These are phyloP conservation scores for Busseola fusca DNA, from an alignment of 2,888 invertebrate species.

Conservation along the genomic window DNA sequence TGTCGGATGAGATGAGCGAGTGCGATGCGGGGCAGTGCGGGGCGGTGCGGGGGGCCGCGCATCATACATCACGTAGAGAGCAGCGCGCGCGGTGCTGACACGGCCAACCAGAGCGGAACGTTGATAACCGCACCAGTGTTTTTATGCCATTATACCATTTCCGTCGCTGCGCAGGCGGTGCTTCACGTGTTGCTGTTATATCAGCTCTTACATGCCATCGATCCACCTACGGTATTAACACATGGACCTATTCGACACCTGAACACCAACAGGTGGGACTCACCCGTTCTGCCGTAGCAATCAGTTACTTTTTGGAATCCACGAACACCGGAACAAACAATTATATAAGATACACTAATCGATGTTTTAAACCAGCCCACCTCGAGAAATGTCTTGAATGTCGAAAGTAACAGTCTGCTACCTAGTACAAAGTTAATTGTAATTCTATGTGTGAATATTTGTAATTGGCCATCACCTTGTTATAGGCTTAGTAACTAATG, in stretches of 20 bases:
- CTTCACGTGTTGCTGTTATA: conserved; percentile 50
- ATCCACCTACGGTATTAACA: background rate
- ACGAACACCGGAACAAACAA: background rate
- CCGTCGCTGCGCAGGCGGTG: conserved; percentile 46
- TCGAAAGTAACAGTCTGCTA: no score
- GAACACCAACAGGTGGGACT: background rate
- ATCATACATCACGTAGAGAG: conserved; percentile 61
- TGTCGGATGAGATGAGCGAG: conserved; percentile 48
- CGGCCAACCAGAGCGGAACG: conserved; percentile 76
- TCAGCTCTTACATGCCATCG: conserved; percentile 23
- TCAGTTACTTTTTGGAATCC: background rate
- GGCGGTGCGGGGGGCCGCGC: conserved; percentile 2
- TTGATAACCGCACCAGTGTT: conserved; percentile 68
- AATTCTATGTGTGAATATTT: no score
- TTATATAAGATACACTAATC: background rate
- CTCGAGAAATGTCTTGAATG: background rate
- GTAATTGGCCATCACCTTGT: no score
- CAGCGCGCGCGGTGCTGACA: conserved; percentile 66
- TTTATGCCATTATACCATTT: conserved; percentile 66
- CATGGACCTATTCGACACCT: background rate
- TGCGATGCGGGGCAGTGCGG: background rate
- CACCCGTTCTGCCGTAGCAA: background rate
- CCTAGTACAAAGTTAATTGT: no score
- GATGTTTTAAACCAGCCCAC: background rate
- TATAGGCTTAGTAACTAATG: no score